These are phyloP conservation scores for Scolanthus callimorphus DNA, from an alignment of 92 coral and sea anemone species.

Conservation along the genomic window DNA sequence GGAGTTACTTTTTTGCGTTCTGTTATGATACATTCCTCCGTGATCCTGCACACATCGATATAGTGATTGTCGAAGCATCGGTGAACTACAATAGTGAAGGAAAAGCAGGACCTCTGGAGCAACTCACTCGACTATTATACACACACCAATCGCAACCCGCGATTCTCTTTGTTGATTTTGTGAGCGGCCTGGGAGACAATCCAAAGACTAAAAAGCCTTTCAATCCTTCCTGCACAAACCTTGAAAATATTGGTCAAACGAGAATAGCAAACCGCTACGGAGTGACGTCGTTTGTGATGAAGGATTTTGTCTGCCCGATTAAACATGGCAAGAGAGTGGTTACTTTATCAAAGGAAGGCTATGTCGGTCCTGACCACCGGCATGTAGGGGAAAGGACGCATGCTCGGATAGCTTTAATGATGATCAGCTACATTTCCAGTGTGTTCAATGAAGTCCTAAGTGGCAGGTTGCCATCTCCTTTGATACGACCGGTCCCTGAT, in stretches of 20 bases:
- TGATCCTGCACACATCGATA: constrained; percentile 33
- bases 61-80: constrained; percentile 68
- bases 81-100: constrained; percentile 49
- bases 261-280: constrained; percentile 47
- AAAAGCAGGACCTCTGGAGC: constrained; percentile 67
- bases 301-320: constrained; percentile 53
- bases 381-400: constrained; percentile 42
- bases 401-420: constrained; percentile 32
- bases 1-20: constrained; percentile 66
- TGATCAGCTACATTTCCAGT: constrained; percentile 30
- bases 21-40: constrained; percentile 67
- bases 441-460: neutral
- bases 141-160: constrained; percentile 55
- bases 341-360: constrained; percentile 1
- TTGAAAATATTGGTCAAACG: constrained; percentile 45
- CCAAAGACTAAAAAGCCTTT: constrained; percentile 16
- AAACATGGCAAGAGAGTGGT: constrained; percentile 9
- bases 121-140: constrained; percentile 62
- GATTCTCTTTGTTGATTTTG: constrained; percentile 59
- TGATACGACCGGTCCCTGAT: neutral
- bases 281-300: constrained; percentile 42
- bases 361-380: constrained; percentile 32
- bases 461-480: neutral
- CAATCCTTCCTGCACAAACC: constrained; percentile 49
- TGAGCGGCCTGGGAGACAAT: constrained; percentile 52